Base-by-base conservation (phyloP, 2,888 invertebrate species). In the Lasioglossum lativentre region DNA sequence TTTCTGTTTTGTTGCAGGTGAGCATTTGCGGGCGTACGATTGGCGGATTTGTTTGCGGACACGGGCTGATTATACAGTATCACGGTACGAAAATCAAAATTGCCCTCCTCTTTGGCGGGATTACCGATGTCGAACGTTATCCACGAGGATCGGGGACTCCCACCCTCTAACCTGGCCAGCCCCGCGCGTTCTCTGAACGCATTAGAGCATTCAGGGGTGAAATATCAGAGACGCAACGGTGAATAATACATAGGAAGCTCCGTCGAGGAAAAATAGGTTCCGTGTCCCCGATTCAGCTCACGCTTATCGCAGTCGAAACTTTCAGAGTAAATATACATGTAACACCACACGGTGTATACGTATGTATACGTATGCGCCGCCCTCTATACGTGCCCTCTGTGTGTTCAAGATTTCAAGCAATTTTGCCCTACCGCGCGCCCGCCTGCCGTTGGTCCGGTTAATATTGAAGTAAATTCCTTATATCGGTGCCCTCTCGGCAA, bases 171-270 rank as follows among this genome's bases (percentile, higher is more conserved):
- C 76, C 68, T 19, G 66, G 8, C 30, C 66, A 14, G 59, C 10
- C 59, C 68, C 78, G 71, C 78, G 71, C 74, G 73, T 78, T 42
- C 83, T 85, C 88, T 59, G 86, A 71, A 84, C 80, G 92, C 92
- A 89, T 94, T 91, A 91, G 91, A 92, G 91, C 93, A 89, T 94
- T 93, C 93, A 92, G 91, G 93, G 91, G 90, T 93, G 92, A 94
- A 94, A 93, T 93, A 93, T 93, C 92, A 90, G 89, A 90, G 86
- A 86, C 87, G 84, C 89, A 47, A 63, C 76, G 90, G 90, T 93
- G 93, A 93, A 94, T 94, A 94, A 93, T 94, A 92, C 93, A 93
- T 93, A 90, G 89, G 89, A 87, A 88, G 40, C 72, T 47, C 40
- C 47, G 59, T 74, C 68, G 83, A 59, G 81, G 86, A 84, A 89